A percentile compares a stretch with the other conserved stretches of the same genome.
These are phyloP conservation scores for Copsychus sechellarum DNA, from an alignment of 2,113 vertebrate genomes.

Conservation along the genomic window DNA sequence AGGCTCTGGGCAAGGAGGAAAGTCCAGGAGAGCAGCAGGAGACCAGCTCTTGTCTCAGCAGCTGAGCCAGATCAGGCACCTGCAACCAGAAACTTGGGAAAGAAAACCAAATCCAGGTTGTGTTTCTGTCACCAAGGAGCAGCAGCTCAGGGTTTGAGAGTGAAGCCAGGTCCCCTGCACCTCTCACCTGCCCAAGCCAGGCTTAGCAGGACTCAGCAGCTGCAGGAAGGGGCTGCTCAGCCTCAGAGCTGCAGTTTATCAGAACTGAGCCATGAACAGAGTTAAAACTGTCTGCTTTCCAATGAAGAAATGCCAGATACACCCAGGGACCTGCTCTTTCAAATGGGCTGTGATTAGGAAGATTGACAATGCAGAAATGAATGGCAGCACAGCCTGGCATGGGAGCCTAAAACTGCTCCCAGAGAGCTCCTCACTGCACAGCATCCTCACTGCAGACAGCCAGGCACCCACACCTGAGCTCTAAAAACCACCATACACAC, in stretches of 20 bases:
- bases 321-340: not conserved
- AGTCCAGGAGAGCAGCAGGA: not conserved
- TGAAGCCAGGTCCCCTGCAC: not conserved
- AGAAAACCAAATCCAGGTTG: not conserved
- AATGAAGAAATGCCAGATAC: not conserved
- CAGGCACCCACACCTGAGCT: not conserved
- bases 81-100: not conserved
- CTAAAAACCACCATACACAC: not conserved
- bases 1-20: not conserved
- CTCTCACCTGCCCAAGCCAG: not conserved
- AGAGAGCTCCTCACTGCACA: not conserved
- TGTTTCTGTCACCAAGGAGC: not conserved
- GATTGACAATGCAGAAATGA: not conserved
- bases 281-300: not conserved
- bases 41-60: too few species aligned
- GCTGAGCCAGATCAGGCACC: not conserved
- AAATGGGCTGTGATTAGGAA: not conserved
- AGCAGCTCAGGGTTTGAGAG: not conserved
- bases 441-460: not conserved
- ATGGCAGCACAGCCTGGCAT: not conserved
- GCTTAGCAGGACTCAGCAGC: too few species aligned
- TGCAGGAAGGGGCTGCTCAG: too few species aligned
- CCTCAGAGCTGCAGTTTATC: not conserved
- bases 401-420: not conserved
- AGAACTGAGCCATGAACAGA: not conserved